These are phyloP conservation scores for Odobenus rosmarus DNA, from an alignment of 2,113 vertebrate species.

Conservation along the genomic window DNA sequence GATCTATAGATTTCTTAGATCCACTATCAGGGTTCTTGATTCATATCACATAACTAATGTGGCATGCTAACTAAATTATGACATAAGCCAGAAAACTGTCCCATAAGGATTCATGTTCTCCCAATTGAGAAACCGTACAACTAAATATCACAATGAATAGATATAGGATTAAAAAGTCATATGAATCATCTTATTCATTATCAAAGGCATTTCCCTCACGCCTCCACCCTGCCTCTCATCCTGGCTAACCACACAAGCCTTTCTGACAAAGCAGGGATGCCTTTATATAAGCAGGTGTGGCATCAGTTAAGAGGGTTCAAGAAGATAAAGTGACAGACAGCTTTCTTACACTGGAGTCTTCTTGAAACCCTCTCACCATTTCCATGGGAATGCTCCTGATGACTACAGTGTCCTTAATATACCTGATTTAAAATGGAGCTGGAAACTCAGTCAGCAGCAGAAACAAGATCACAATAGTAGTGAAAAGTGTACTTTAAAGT, in stretches of 20 bases:
- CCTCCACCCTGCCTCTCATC: background rate
- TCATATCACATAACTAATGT: slow-evolving; percentile 28
- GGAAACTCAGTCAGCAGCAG: slow-evolving; percentile 86
- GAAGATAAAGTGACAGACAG: slow-evolving; percentile 90
- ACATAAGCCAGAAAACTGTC: background rate
- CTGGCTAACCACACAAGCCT: background rate
- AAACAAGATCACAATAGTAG: slow-evolving; percentile 90
- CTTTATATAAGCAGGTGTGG: slow-evolving; percentile 79
- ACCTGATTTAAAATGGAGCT: slow-evolving; percentile 83
- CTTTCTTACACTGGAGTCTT: slow-evolving; percentile 87
- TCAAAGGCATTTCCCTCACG: background rate
- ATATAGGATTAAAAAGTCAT: background rate
- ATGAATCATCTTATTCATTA: background rate
- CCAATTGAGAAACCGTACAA: background rate
- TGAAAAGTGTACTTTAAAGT: slow-evolving; percentile 89
- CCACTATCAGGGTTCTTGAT: background rate
- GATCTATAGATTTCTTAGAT: slow-evolving; percentile 41
- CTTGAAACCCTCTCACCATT: slow-evolving; percentile 83
- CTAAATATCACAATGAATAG: background rate
- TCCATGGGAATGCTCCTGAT: slow-evolving; percentile 87
- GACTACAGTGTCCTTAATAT: slow-evolving; percentile 88
- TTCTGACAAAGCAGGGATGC: background rate
- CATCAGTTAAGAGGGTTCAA: slow-evolving; percentile 81
- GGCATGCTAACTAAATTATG: background rate
- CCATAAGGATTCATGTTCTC: background rate